These are phyloP conservation scores for Electrona antarctica DNA, from an alignment of 2,113 vertebrate genomes.

Conservation along the genomic window DNA sequence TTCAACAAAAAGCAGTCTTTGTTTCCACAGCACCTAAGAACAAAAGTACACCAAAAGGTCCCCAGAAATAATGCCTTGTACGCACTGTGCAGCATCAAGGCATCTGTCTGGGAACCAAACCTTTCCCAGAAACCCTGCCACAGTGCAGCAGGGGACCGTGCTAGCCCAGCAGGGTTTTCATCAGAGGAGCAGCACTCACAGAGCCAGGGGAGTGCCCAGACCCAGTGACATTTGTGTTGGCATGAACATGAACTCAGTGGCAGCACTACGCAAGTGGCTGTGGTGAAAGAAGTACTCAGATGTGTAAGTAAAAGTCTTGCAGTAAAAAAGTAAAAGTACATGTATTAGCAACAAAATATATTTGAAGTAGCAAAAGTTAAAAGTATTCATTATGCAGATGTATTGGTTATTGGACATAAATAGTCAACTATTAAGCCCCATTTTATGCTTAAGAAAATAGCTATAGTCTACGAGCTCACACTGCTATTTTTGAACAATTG, in stretches of 20 bases:
- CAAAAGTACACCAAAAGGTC: conserved; percentile 2
- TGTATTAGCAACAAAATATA: no score
- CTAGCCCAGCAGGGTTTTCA: conserved; percentile 36
- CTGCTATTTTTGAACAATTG: no score
- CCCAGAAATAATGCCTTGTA: conserved; percentile 9
- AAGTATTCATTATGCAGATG: no score
- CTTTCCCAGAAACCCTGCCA: conserved; percentile 70
- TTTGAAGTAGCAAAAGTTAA: no score
- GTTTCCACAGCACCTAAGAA: conserved; percentile 10
- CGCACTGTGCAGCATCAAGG: background rate
- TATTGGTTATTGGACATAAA: no score
- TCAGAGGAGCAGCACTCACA: conserved; percentile 39
- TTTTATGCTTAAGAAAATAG: no score
- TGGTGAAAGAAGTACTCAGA: no score
- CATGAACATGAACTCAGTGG: conserved; percentile 47
- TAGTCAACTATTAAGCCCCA: no score
- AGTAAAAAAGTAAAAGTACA: no score
- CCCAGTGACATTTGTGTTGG: conserved; percentile 73
- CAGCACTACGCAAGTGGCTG: background rate
- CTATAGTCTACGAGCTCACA: no score
- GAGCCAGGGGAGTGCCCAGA: conserved; percentile 14
- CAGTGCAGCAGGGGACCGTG: conserved; percentile 22
- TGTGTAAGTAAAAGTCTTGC: no score
- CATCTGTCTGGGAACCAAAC: conserved; percentile 74
- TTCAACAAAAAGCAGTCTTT: conserved; percentile 11